These are phyloP conservation scores for Rhea americana DNA, from an alignment of 2,113 vertebrate species.

Conservation along the genomic window DNA sequence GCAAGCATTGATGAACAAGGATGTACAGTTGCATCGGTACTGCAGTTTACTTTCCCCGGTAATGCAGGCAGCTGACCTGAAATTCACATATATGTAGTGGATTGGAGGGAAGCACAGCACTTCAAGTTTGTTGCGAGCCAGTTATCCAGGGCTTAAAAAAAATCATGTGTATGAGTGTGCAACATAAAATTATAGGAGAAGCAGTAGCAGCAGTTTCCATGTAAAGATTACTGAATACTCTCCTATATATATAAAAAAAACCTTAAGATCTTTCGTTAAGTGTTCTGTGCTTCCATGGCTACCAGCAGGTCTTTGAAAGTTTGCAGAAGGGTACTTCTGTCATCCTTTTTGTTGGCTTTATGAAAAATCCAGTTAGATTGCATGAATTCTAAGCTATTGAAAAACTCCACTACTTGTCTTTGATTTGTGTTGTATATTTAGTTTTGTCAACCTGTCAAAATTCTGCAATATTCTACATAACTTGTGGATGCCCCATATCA, in stretches of 20 bases:
- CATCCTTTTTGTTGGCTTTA: not conserved
- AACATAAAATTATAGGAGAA: conserved; percentile 25
- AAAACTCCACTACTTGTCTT: not conserved
- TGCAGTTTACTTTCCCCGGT: not conserved
- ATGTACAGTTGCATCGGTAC: not conserved
- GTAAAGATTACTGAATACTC: conserved; percentile 4
- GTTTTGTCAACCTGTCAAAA: not conserved
- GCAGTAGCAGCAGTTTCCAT: not conserved
- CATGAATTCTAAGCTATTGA: not conserved
- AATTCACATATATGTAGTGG: not conserved
- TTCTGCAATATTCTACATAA: not conserved
- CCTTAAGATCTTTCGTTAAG: not conserved
- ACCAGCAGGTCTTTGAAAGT: conserved; percentile 3
- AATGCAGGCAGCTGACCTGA: not conserved
- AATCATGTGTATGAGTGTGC: not conserved
- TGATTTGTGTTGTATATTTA: not conserved
- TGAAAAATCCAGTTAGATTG: not conserved
- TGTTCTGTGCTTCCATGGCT: not conserved
- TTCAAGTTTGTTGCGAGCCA: not conserved
- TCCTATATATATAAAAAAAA: not conserved
- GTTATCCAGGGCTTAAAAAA: not conserved
- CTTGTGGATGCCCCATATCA: not conserved
- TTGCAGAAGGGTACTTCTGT: not conserved
- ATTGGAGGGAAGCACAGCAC: not conserved
- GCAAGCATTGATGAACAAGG: not conserved